A percentile compares a stretch with the other conserved stretches of the same genome.
Evolutionary conservation across 2,113 vertebrate species (phyloP).

Genomic region (Hyaena hyaena): DNA sequence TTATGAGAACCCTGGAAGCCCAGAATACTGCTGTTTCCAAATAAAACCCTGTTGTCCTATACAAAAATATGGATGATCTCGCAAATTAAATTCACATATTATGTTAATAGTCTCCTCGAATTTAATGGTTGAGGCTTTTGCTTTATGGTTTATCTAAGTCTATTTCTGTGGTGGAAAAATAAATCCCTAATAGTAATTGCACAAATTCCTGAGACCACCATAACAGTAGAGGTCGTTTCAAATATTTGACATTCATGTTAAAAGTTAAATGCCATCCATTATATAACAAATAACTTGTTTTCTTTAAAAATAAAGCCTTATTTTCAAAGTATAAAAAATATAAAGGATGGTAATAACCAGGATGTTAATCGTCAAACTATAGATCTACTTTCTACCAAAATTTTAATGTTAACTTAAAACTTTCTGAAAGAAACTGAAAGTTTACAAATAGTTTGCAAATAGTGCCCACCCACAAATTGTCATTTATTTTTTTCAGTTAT

Average conservation of each 20-base stretch:
- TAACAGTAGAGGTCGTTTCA: neutral
- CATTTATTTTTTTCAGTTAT: neutral
- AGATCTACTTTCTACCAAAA: neutral
- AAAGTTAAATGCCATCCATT: constrained; percentile 16
- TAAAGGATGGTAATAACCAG: neutral
- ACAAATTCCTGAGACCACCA: neutral
- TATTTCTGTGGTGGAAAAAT: neutral
- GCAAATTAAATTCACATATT: neutral
- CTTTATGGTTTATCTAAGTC: constrained; percentile 5
- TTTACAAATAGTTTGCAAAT: neutral
- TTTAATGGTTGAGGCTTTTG: constrained; percentile 8
- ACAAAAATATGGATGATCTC: constrained; percentile 29
- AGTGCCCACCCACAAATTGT: neutral
- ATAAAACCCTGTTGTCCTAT: constrained; percentile 23
- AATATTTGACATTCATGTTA: constrained; percentile 27
- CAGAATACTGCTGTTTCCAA: constrained; percentile 44
- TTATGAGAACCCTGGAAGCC: neutral
- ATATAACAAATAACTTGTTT: neutral
- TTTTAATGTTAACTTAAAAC: neutral
- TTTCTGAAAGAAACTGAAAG: neutral
- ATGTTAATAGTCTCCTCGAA: constrained; percentile 51
- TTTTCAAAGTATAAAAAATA: constrained; percentile 13
- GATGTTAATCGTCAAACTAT: neutral
- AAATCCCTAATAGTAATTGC: neutral
- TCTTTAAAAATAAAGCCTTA: constrained; percentile 3